These are phyloP conservation scores for Cataglyphis rosenhaueri DNA, from an alignment of 2,888 invertebrate genomes.

Conservation along the genomic window DNA sequence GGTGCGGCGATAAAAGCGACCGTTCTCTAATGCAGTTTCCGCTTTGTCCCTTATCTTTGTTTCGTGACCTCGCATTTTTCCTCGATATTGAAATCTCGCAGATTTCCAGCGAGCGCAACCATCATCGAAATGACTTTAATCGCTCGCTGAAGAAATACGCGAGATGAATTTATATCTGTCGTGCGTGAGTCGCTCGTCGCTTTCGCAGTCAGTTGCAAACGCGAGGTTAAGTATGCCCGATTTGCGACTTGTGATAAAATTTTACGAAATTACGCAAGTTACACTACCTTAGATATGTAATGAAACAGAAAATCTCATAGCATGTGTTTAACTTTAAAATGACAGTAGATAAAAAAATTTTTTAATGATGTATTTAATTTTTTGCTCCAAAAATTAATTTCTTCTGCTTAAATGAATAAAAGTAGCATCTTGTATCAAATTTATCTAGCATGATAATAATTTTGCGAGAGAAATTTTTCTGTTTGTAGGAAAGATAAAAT, in stretches of 20 bases:
- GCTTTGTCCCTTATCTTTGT: conserved; percentile 18
- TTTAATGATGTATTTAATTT: neutral
- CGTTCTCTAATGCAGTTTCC: neutral
- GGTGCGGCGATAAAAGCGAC: neutral
- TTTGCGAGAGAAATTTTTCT: neutral
- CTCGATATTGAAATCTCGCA: neutral
- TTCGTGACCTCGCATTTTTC: neutral
- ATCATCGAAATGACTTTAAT: conserved; percentile 18
- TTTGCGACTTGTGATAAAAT: neutral
- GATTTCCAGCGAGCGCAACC: neutral
- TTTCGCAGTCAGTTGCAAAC: conserved; percentile 4
- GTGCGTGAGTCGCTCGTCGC: neutral
- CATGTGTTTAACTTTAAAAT: neutral
- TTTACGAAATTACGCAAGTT: conserved; percentile 18
- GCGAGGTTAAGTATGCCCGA: conserved; percentile 21
- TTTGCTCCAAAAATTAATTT: neutral
- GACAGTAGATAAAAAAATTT: neutral
- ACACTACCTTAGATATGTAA: neutral
- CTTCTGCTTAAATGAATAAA: neutral
- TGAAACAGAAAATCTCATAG: neutral
- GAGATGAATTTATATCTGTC: neutral
- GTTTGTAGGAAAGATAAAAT: neutral
- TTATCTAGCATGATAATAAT: neutral
- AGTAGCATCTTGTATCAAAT: neutral
- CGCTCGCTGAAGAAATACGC: neutral